Conservation (phyloP, 2,797 vertebrate genomes). For the Falco columbarius region DNA sequence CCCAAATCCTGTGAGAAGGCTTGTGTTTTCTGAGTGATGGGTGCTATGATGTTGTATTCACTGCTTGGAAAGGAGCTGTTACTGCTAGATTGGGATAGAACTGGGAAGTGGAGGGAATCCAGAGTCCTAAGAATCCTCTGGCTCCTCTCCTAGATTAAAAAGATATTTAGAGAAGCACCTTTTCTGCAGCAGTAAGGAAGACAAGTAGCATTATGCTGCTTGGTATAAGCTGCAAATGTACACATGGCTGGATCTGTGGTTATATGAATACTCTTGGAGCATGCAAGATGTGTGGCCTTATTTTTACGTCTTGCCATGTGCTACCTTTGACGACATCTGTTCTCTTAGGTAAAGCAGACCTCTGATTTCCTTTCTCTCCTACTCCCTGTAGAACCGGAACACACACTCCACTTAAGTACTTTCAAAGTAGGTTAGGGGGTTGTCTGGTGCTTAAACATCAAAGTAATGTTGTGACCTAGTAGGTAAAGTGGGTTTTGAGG, state of each 20-base stretch:
- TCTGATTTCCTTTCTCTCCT: not conserved
- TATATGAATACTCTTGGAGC: not conserved
- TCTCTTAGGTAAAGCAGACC: not conserved
- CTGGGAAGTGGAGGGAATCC: not conserved
- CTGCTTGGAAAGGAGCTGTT: not conserved
- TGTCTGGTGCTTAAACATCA: not conserved
- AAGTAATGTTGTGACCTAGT: not conserved
- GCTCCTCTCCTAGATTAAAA: not conserved
- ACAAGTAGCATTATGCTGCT: not conserved
- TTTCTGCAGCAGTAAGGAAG: not conserved
- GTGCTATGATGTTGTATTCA: not conserved
- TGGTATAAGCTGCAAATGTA: not conserved
- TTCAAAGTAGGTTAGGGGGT: not conserved
- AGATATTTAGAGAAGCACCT: not conserved
- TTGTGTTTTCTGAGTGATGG: not conserved
- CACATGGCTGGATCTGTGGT: not conserved
- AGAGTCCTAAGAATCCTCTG: not conserved
- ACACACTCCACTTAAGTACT: not conserved
- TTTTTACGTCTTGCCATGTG: not conserved
- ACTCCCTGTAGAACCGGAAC: not conserved
- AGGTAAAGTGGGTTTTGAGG: not conserved
- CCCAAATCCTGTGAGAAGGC: not conserved
- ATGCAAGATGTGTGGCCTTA: fast-evolving
- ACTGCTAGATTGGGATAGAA: not conserved
- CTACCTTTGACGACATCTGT: not conserved